A percentile compares a stretch with the other conserved stretches of the same genome.
These are phyloP conservation scores for Congeria kusceri DNA, from an alignment of 2,888 invertebrate genomes.

Conservation along the genomic window DNA sequence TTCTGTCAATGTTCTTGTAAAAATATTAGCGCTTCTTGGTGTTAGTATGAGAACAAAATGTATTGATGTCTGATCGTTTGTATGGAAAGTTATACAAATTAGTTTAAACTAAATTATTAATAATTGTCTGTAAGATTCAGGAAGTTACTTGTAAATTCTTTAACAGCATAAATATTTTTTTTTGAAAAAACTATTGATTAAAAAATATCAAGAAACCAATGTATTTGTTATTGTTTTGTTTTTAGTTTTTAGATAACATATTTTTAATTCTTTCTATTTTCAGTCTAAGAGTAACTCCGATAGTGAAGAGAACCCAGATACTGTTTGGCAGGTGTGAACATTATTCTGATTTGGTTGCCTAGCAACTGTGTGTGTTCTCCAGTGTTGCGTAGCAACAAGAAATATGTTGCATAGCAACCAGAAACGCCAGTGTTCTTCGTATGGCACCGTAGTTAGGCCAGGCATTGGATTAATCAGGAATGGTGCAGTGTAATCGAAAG, in stretches of 20 bases:
- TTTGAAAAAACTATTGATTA: too few species aligned
- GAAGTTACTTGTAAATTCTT: background rate
- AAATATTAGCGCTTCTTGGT: background rate
- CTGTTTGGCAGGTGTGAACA: slow-evolving; percentile 57
- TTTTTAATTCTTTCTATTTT: slow-evolving; percentile 30
- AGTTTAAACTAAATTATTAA: background rate
- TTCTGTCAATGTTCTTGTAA: background rate
- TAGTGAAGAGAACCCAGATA: slow-evolving; percentile 42
- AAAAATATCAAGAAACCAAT: too few species aligned
- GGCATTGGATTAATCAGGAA: background rate
- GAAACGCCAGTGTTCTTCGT: background rate
- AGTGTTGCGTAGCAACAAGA: slow-evolving; percentile 31
- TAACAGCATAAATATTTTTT: too few species aligned
- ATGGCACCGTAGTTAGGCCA: too few species aligned
- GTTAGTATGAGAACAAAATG: too few species aligned
- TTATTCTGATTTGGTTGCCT: slow-evolving; percentile 18
- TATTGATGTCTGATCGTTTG: too few species aligned
- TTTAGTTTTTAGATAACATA: too few species aligned
- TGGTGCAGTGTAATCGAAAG: background rate
- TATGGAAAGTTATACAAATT: too few species aligned
- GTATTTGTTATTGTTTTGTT: too few species aligned
- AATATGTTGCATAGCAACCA: slow-evolving; percentile 1
- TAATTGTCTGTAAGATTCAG: background rate
- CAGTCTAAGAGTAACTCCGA: slow-evolving; percentile 63
- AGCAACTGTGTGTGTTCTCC: slow-evolving; percentile 19